Conservation (phyloP, 2,113 vertebrate genomes). For the Seriola aureovittata region DNA sequence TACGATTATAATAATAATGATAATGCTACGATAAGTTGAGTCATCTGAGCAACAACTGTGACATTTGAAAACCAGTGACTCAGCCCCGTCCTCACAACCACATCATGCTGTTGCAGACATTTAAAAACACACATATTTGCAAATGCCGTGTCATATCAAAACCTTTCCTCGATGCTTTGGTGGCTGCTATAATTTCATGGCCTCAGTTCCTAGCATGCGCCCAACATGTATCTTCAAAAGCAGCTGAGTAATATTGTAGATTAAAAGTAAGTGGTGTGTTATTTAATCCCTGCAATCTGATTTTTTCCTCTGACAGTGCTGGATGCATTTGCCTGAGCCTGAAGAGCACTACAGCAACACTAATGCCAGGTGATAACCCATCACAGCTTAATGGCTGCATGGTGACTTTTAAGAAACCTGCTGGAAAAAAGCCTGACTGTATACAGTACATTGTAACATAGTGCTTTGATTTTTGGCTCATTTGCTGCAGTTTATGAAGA, state of each 20-base stretch:
- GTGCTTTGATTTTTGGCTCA: neutral
- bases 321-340: conserved; percentile 25
- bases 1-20: neutral
- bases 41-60: conserved; percentile 28
- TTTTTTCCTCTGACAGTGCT: neutral
- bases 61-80: conserved; percentile 41
- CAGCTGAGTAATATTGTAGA: neutral
- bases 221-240: neutral
- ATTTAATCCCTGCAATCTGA: conserved; percentile 1
- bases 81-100: neutral
- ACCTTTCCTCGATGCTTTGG: neutral
- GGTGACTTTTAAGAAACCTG: conserved; percentile 13
- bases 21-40: neutral
- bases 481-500: neutral
- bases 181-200: neutral
- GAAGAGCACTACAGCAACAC: conserved; percentile 27
- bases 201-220: neutral
- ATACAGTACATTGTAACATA: neutral
- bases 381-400: conserved; percentile 13
- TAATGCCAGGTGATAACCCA: conserved; percentile 34
- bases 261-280: conserved; percentile 8
- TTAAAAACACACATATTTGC: conserved; percentile 3
- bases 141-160: neutral
- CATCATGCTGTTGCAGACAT: neutral
- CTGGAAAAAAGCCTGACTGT: neutral